phyloP scores from a whole-genome alignment of 2,888 invertebrate species.

The Operophtera brumata region DNA sequence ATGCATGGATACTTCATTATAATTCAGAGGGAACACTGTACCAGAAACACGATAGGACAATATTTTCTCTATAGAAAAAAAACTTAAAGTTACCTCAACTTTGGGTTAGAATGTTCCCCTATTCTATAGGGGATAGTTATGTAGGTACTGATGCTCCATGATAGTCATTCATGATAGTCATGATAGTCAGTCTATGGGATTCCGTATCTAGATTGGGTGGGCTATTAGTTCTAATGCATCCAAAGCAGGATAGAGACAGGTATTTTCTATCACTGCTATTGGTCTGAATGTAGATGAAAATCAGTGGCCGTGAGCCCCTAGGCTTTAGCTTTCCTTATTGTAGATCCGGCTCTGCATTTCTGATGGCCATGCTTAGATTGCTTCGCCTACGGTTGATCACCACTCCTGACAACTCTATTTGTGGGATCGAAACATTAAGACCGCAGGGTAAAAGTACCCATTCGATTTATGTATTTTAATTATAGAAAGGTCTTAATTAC shows the following conservation, averaged over 20 bases:
- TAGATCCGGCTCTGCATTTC: slow-evolving; percentile 28
- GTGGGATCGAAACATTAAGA: slow-evolving; percentile 36
- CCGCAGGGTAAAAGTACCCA: background rate
- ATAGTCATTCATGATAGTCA: no score
- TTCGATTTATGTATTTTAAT: slow-evolving; percentile 4
- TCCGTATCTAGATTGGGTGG: no score
- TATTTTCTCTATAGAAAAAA: no score
- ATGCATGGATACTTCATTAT: no score
- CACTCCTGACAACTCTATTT: slow-evolving; percentile 61
- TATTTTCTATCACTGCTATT: slow-evolving; percentile 11
- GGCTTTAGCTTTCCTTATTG: slow-evolving; percentile 13
- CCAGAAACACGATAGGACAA: no score
- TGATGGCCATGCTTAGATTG: slow-evolving; percentile 55
- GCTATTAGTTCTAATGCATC: background rate
- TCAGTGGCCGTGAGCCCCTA: slow-evolving; percentile 10
- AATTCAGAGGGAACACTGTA: no score
- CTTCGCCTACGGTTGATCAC: slow-evolving; percentile 59
- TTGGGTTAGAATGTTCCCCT: no score
- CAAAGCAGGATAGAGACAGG: background rate
- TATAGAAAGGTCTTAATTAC: no score
- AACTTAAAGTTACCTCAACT: no score
- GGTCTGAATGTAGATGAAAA: slow-evolving; percentile 13
- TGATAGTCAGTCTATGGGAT: no score
- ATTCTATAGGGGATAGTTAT: no score
- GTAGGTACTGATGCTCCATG: no score